These are phyloP conservation scores for Mesaphorura yosii DNA, from an alignment of 1,140 invertebrate species.

Conservation along the genomic window DNA sequence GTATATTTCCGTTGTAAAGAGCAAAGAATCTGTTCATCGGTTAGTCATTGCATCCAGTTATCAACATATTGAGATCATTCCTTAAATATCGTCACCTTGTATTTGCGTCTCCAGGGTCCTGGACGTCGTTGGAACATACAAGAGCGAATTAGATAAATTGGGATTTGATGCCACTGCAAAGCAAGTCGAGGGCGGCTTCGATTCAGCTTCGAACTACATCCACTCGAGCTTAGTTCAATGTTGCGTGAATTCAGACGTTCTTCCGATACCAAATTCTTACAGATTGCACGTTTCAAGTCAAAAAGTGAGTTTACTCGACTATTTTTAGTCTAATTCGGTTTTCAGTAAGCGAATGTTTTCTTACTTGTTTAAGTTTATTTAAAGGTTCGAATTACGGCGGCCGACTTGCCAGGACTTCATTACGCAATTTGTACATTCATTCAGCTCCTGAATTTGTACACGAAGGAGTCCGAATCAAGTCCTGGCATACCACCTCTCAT, in stretches of 20 bases:
- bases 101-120: constrained; percentile 40
- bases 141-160: constrained; percentile 30
- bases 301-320: constrained; percentile 15
- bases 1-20: constrained; percentile 40
- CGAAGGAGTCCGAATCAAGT: constrained; percentile 35
- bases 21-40: constrained; percentile 42
- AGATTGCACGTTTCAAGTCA: constrained; percentile 28
- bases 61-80: neutral
- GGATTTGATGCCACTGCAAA: constrained; percentile 31
- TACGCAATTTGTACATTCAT: constrained; percentile 50
- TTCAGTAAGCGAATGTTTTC: constrained; percentile 13
- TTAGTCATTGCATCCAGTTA: constrained; percentile 34
- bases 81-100: neutral
- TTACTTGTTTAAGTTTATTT: constrained; percentile 23
- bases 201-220: constrained; percentile 9
- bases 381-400: constrained; percentile 46
- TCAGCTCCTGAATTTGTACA: constrained; percentile 47
- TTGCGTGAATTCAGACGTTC: constrained; percentile 25
- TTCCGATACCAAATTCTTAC: constrained; percentile 30
- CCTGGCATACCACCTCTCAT: constrained; percentile 43
- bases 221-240: constrained; percentile 30
- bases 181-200: constrained; percentile 25
- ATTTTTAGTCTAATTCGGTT: neutral
- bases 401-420: constrained; percentile 45
- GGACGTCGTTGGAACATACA: constrained; percentile 39